Percentiles rank a stretch among this genome's conserved stretches.
phyloP scores from a whole-genome alignment of 2,888 invertebrate genomes.

The Chymomyza fuscimana region DNA sequence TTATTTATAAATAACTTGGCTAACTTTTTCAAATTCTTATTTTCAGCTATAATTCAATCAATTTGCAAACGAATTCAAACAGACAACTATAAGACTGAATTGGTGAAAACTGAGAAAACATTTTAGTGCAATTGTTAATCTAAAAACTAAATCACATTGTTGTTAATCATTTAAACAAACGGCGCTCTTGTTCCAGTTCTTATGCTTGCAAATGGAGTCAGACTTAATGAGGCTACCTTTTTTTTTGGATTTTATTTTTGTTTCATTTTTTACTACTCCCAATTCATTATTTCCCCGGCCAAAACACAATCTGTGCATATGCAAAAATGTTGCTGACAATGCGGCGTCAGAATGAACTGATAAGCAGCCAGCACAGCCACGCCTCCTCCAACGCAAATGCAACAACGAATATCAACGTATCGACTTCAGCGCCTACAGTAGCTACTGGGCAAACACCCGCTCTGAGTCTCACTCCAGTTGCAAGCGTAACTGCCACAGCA shows the following conservation, averaged over 20 bases:
- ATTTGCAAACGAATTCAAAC: conserved; percentile 15
- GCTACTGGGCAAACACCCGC: conserved; percentile 7
- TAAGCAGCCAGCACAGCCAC: conserved; percentile 64
- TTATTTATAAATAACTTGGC: neutral
- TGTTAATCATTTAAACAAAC: conserved; percentile 3
- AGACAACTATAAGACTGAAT: conserved; percentile 52
- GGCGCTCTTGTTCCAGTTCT: conserved; percentile 7
- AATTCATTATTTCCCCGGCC: neutral
- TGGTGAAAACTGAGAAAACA: conserved; percentile 12
- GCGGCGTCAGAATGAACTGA: conserved; percentile 87
- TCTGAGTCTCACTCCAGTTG: conserved; percentile 36
- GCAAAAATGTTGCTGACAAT: conserved; percentile 84
- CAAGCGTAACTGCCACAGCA: conserved; percentile 30
- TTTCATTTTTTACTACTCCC: conserved; percentile 21
- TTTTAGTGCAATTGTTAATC: neutral
- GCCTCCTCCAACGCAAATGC: conserved; percentile 29
- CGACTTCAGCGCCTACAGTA: conserved; percentile 4
- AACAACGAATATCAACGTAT: conserved; percentile 13
- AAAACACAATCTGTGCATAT: conserved; percentile 36
- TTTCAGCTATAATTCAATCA: conserved; percentile 40
- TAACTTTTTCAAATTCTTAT: conserved; percentile 7
- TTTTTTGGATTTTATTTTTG: conserved; percentile 46
- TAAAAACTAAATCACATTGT: neutral
- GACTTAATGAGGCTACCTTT: conserved; percentile 42
- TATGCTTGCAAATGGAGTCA: conserved; percentile 64